Evolutionary conservation across 2,888 invertebrate genomes (phyloP), one percentile per base, ranked within the genome.

Genomic region (Ophion ellenae): DNA sequence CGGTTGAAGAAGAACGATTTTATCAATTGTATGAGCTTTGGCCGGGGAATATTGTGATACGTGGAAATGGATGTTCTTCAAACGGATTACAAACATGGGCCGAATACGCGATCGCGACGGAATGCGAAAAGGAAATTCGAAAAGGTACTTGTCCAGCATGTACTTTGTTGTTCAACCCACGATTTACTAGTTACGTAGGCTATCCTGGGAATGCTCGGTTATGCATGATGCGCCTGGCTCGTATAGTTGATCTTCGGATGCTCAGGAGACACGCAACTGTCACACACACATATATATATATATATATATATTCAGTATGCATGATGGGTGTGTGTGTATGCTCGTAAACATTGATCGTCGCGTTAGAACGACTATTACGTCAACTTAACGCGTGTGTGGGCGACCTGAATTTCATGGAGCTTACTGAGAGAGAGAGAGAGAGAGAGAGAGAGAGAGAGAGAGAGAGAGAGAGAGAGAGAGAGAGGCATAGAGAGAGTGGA

Each of bases 291-390:
- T n/a, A n/a, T n/a, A n/a, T n/a, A n/a, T n/a, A n/a, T 36, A 36
- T n/a, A 64, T 64, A 64, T 3, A 67, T n/a, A 67, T n/a, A 40
- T 14, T 2, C 11, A 40, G 14, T 5, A 6, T 3, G 32, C 64
- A 32, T 32, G 2, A 17, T 17, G 53, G 17, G 6, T 36, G 24
- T 45, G 63, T 47, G 67, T 61, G 57, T 70, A 36, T 69, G 61
- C 81, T 77, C 83, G 80, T 81, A 85, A 87, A 85, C 83, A 87
- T 87, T 85, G 85, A 87, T 85, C 82, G 85, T 83, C 69, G 83
- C 64, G 76, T 83, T 81, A 66, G 66, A 86, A 71, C 79, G 76
- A 80, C 80, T 85, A 87, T 86, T 79, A 84, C 85, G 80, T 86
- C 76, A 79, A 81, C 61, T 71, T 47, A 70, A 81, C 64, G 83